Percentiles rank a stretch among this genome's conserved stretches.
These are phyloP conservation scores for Drosophila peninsularis DNA, from an alignment of 2,888 invertebrate genomes.

Conservation along the genomic window DNA sequence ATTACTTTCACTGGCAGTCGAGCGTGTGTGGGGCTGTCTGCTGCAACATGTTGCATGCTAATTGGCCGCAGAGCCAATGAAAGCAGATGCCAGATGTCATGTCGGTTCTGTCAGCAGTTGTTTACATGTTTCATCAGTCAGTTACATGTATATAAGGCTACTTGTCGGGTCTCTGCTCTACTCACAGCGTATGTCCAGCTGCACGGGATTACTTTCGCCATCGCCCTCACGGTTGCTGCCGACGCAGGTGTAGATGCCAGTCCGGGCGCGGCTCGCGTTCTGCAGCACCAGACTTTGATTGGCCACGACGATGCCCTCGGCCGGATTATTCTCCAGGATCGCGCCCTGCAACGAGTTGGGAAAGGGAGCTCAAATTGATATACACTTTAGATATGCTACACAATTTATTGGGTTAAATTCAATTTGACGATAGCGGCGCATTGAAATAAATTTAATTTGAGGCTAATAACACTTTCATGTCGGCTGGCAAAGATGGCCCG, in stretches of 20 bases:
- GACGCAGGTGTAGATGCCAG: constrained; percentile 94
- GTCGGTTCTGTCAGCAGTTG: constrained; percentile 3
- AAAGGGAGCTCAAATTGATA: constrained; percentile 1
- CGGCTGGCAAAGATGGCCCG: constrained; percentile 17
- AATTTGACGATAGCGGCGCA: constrained; percentile 66
- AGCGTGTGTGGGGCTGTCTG: constrained; percentile 2
- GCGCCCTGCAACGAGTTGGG: constrained; percentile 86
- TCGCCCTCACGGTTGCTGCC: constrained; percentile 95
- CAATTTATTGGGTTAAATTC: constrained; percentile 75
- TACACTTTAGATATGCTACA: constrained; percentile 1
- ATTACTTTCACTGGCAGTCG: background rate
- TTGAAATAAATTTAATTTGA: constrained; percentile 76
- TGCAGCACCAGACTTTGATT: constrained; percentile 96
- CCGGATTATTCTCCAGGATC: constrained; percentile 91
- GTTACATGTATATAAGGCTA: too few relatives aligned
- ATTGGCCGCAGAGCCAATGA: background rate
- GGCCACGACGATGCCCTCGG: constrained; percentile 92
- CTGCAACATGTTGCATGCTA: constrained; percentile 39
- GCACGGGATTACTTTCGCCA: constrained; percentile 93
- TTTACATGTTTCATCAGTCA: too few relatives aligned
- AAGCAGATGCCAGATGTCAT: background rate
- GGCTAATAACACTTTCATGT: constrained; percentile 81
- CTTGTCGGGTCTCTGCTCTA: too few relatives aligned
- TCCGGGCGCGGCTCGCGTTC: constrained; percentile 90
- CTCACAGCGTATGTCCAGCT: constrained; percentile 94